Percentiles rank a stretch among this genome's conserved stretches.
Conservation (phyloP, 2,113 vertebrate genomes). For the Grus americana region DNA sequence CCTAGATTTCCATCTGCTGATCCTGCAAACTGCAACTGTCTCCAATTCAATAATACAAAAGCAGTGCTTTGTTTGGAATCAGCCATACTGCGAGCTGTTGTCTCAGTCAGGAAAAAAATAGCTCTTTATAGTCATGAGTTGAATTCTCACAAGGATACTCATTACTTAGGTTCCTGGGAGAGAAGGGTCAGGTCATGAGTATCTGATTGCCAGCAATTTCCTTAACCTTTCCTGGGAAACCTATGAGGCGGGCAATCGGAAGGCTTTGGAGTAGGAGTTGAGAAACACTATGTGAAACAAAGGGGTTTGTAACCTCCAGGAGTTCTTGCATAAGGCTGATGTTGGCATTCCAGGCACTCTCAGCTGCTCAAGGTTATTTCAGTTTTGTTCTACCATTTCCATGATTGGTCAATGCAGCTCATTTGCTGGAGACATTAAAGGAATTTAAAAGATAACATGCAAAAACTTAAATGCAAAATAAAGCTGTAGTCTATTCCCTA, state of each 20-base stretch:
- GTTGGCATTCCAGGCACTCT: background rate
- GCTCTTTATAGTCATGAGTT: background rate
- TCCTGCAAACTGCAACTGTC: background rate
- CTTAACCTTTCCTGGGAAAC: slow-evolving; percentile 15
- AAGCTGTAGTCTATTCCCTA: background rate
- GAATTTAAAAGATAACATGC: background rate
- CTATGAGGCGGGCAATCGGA: background rate
- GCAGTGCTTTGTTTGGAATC: background rate
- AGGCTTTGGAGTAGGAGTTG: background rate
- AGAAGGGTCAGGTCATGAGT: slow-evolving; percentile 45
- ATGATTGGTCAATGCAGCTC: rapidly evolving
- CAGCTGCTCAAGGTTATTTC: background rate
- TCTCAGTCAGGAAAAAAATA: background rate
- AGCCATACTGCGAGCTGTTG: background rate
- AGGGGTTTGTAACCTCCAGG: background rate
- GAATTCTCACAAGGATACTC: slow-evolving; percentile 50
- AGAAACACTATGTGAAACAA: background rate
- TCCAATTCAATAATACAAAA: background rate
- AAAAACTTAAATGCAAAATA: background rate
- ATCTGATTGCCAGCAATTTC: slow-evolving; percentile 57
- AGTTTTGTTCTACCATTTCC: background rate
- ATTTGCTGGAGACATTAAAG: background rate
- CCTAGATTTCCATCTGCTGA: background rate
- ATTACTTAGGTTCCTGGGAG: slow-evolving; percentile 32
- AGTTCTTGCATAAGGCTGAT: background rate